Evolutionary conservation across 2,113 vertebrate species (phyloP).

Genomic region (Onychorhynchus coronatus): DNA sequence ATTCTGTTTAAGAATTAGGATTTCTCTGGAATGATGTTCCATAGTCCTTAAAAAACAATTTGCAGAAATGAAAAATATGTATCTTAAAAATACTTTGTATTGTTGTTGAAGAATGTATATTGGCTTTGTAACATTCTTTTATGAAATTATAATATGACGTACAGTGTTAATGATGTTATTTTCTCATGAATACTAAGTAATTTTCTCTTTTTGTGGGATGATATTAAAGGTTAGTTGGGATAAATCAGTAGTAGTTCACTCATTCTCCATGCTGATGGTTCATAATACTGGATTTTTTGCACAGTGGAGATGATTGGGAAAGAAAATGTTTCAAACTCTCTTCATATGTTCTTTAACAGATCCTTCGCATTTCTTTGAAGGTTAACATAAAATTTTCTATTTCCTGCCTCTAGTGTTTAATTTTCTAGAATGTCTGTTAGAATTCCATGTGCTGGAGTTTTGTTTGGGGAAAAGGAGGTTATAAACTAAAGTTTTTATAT

Average conservation of each 20-base stretch:
- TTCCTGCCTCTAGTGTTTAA: constrained; percentile 22
- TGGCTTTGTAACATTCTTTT: neutral
- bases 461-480: neutral
- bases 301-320: neutral
- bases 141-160: neutral
- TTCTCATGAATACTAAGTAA: neutral
- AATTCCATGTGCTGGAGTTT: neutral
- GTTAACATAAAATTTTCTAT: neutral
- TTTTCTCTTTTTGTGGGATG: constrained; percentile 27
- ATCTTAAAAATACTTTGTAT: constrained; percentile 14
- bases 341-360: constrained; percentile 7
- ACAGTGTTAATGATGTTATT: neutral
- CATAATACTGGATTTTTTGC: neutral
- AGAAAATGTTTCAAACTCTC: neutral
- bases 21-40: neutral
- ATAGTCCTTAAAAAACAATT: neutral
- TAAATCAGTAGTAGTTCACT: constrained; percentile 3
- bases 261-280: neutral
- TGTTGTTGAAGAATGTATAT: constrained; percentile 16
- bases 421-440: neutral
- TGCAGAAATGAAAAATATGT: constrained; percentile 22
- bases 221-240: constrained; percentile 12
- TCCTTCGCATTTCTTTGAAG: neutral
- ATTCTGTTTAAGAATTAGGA: neutral
- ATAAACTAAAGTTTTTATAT: neutral